These are phyloP conservation scores for Pangasius sanitwongsei DNA, from an alignment of 2,797 vertebrate species.

Conservation along the genomic window DNA sequence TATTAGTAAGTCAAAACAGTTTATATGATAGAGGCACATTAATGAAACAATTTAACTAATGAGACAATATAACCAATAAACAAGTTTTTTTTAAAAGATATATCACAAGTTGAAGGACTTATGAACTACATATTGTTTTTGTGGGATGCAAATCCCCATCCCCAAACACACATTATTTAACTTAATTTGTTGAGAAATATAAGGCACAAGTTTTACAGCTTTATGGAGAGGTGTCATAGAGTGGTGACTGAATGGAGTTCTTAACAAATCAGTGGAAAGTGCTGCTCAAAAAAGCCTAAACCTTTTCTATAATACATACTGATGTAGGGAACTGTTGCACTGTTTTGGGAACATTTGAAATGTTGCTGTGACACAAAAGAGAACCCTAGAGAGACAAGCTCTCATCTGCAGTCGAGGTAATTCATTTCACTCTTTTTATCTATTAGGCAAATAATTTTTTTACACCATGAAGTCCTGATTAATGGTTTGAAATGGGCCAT, in stretches of 20 bases:
- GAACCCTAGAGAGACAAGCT: background rate
- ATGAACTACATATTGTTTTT: too few species aligned
- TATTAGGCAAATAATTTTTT: slow-evolving; percentile 5
- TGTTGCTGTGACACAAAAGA: background rate
- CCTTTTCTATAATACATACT: too few species aligned
- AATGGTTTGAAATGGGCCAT: background rate
- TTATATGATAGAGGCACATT: background rate
- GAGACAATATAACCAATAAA: too few species aligned
- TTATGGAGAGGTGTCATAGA: background rate
- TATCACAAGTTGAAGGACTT: too few species aligned
- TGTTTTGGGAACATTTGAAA: background rate
- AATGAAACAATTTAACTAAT: too few species aligned
- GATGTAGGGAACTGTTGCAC: background rate
- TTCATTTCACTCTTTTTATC: background rate
- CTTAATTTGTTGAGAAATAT: background rate
- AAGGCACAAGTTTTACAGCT: background rate
- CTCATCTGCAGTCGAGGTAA: background rate
- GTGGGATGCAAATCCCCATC: background rate
- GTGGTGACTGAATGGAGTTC: background rate
- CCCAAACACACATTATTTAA: background rate
- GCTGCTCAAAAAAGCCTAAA: background rate
- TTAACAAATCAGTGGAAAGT: background rate
- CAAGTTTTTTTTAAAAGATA: too few species aligned
- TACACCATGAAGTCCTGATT: background rate
- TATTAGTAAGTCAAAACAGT: background rate